phyloP scores from a whole-genome alignment of 2,888 invertebrate genomes.

The Polyommatus icarus region DNA sequence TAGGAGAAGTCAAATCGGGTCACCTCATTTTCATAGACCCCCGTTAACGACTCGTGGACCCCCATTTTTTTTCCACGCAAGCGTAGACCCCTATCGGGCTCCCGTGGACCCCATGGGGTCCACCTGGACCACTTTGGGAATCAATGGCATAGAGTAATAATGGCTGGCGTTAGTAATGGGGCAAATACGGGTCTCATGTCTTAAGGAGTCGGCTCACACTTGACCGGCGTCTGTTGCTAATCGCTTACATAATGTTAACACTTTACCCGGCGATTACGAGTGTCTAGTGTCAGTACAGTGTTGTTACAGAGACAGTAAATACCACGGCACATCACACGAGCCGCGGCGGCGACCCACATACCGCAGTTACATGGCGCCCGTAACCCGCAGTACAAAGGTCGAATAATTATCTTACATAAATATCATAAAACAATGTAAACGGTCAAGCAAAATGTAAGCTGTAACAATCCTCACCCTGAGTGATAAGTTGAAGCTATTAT shows the following conservation, averaged over 20 bases:
- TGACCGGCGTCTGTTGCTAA: background rate
- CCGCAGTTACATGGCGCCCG: background rate
- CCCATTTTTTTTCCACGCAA: too few species aligned
- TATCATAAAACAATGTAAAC: background rate
- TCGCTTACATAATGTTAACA: constrained; percentile 3
- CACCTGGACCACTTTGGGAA: too few species aligned
- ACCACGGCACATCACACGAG: background rate
- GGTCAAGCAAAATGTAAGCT: background rate
- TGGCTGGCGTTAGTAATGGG: too few species aligned
- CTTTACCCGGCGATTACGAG: background rate
- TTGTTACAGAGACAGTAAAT: background rate
- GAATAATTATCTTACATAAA: background rate
- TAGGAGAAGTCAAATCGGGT: too few species aligned
- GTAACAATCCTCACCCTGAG: too few species aligned
- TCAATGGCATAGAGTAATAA: too few species aligned
- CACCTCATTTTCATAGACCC: too few species aligned
- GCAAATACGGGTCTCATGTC: background rate
- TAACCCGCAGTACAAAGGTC: background rate
- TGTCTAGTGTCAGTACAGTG: background rate
- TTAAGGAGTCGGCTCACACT: background rate
- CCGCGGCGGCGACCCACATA: constrained; percentile 15
- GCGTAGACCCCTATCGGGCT: too few species aligned
- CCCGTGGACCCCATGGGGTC: too few species aligned
- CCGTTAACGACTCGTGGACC: too few species aligned
- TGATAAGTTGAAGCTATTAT: too few species aligned